phyloP scores from a whole-genome alignment of 35 echinoderm and acorn worm genomes.

The Apostichopus parvimensis region DNA sequence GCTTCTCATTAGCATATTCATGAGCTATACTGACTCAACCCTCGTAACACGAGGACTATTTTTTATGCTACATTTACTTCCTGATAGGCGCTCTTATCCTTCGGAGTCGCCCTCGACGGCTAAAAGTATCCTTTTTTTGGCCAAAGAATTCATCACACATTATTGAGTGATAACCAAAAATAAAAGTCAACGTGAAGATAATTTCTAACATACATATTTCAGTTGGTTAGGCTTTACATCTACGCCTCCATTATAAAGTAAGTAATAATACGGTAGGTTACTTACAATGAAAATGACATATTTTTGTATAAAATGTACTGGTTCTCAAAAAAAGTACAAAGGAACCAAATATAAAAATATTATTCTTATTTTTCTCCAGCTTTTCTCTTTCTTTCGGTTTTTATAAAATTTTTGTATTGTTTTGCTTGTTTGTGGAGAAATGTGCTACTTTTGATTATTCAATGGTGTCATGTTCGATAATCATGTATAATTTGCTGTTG shows the following conservation, averaged over 20 bases:
- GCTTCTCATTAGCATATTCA: not conserved
- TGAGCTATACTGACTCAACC: not conserved
- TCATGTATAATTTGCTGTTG: too few species aligned
- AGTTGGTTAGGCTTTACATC: not conserved
- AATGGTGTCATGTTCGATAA: too few species aligned
- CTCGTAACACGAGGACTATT: not conserved
- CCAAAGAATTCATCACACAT: constrained; percentile 2
- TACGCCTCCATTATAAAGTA: not conserved
- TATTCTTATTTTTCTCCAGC: too few species aligned
- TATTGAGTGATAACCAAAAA: not conserved
- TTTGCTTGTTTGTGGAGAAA: too few species aligned
- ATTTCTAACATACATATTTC: not conserved
- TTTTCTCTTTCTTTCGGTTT: too few species aligned
- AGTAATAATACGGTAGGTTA: not conserved
- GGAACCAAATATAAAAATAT: too few species aligned
- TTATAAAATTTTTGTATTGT: too few species aligned
- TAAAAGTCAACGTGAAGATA: not conserved
- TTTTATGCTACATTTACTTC: constrained; percentile 12
- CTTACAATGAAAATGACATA: not conserved
- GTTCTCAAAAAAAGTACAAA: too few species aligned
- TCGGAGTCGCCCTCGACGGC: not conserved
- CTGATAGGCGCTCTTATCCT: not conserved
- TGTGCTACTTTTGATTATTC: too few species aligned
- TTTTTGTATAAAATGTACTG: too few species aligned
- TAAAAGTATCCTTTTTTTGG: constrained; percentile 8